phyloP scores from a whole-genome alignment of 2,888 invertebrate genomes.

The Torymus tubicola region DNA sequence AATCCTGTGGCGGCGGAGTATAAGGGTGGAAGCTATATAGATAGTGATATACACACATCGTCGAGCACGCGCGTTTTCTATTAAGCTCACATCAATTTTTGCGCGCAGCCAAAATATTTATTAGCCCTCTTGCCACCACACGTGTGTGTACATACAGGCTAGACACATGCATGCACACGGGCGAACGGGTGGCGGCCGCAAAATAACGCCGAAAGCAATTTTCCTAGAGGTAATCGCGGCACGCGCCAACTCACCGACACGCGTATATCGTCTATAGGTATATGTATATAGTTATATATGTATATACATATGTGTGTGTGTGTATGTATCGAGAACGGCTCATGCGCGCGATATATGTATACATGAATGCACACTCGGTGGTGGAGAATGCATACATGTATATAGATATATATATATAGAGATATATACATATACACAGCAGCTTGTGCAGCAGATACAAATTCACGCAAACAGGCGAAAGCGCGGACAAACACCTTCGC shows the following conservation, averaged over 20 bases:
- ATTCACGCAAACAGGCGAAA: slow-evolving; percentile 2
- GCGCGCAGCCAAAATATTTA: too few relatives aligned
- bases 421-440: slow-evolving; percentile 8
- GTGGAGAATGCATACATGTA: slow-evolving; percentile 5
- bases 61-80: too few relatives aligned
- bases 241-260: background rate
- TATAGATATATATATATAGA: slow-evolving; percentile 13
- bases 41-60: too few relatives aligned
- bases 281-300: too few relatives aligned
- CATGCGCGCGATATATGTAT: background rate
- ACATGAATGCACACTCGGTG: background rate
- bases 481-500: too few relatives aligned
- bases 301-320: background rate
- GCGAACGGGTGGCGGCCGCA: background rate
- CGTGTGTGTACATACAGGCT: too few relatives aligned
- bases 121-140: background rate
- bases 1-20: too few relatives aligned
- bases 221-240: slow-evolving; percentile 1
- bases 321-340: background rate
- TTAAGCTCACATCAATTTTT: background rate
- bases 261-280: background rate
- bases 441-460: background rate
- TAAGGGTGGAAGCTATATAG: too few relatives aligned
- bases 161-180: too few relatives aligned
- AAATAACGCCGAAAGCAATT: slow-evolving; percentile 30